Conservation (phyloP, 2,888 invertebrate genomes). For the Mesochorus sp. region DNA sequence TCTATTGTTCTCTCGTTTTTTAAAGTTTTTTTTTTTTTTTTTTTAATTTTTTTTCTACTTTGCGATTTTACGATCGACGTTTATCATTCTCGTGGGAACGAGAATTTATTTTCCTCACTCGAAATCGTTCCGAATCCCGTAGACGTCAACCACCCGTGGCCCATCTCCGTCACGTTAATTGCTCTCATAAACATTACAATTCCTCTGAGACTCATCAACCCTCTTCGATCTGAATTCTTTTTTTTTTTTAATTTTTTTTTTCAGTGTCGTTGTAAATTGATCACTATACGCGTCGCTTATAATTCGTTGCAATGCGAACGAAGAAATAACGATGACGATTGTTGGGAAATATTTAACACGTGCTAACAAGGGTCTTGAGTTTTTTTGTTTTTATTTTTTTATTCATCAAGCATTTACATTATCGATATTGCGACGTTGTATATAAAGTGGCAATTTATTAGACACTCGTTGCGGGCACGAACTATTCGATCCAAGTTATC, state of each 20-base stretch:
- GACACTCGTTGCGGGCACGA: too few species aligned
- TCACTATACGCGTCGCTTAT: not conserved
- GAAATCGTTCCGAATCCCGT: constrained; percentile 13
- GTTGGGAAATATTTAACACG: not conserved
- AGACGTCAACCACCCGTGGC: constrained; percentile 30
- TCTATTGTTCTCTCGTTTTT: constrained; percentile 5
- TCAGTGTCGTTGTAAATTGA: not conserved
- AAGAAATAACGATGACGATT: not conserved
- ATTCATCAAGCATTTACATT: too few species aligned
- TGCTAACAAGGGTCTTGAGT: too few species aligned
- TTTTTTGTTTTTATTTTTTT: too few species aligned
- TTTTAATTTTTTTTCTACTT: constrained; percentile 13
- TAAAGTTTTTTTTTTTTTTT: not conserved
- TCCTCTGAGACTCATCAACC: constrained; percentile 18
- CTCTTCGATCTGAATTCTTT: not conserved
- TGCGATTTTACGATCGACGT: constrained; percentile 20
- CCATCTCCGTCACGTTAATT: constrained; percentile 30
- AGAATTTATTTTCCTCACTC: constrained; percentile 3
- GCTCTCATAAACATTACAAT: constrained; percentile 56
- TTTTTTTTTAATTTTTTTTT: not conserved
- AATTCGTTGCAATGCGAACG: not conserved
- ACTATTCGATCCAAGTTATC: too few species aligned
- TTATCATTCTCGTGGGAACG: constrained; percentile 53
- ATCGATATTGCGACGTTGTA: too few species aligned
- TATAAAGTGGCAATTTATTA: too few species aligned